Conservation (phyloP, 1,140 invertebrate genomes). For the Amphibalanus amphitrite region DNA sequence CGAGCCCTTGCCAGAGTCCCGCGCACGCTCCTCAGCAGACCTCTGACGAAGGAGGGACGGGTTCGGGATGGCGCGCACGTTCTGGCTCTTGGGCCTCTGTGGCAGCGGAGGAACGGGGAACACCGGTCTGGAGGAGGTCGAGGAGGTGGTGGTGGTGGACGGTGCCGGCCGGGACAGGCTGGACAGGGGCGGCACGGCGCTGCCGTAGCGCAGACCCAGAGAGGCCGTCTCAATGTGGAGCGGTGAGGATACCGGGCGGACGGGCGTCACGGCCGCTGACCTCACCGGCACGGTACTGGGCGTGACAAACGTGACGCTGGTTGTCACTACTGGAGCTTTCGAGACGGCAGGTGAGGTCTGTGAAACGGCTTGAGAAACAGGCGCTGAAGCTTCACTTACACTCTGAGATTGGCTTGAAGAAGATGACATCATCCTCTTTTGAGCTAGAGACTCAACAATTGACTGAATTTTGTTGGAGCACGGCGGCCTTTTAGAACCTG, state of each 20-base stretch:
- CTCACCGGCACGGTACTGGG: not conserved
- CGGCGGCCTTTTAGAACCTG: not conserved
- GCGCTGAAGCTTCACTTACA: not conserved
- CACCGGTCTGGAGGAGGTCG: not conserved
- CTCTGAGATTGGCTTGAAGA: not conserved
- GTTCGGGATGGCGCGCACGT: not conserved
- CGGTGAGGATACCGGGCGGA: not conserved
- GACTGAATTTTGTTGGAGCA: not conserved
- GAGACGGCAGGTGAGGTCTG: not conserved
- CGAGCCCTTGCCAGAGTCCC: not conserved
- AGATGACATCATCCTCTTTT: not conserved
- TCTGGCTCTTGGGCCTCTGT: not conserved
- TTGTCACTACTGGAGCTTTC: not conserved
- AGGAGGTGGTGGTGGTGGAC: not conserved
- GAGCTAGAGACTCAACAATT: not conserved
- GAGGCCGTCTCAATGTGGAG: not conserved
- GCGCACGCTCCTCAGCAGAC: not conserved
- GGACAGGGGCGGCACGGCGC: not conserved
- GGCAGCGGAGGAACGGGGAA: not conserved
- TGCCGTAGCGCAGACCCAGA: not conserved
- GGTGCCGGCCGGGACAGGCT: not conserved
- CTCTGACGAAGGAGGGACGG: not conserved
- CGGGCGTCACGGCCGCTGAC: too few species aligned
- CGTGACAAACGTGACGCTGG: not conserved
- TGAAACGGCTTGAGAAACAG: not conserved